These are phyloP conservation scores for Eilema sororculum DNA, from an alignment of 2,888 invertebrate species.

Conservation along the genomic window DNA sequence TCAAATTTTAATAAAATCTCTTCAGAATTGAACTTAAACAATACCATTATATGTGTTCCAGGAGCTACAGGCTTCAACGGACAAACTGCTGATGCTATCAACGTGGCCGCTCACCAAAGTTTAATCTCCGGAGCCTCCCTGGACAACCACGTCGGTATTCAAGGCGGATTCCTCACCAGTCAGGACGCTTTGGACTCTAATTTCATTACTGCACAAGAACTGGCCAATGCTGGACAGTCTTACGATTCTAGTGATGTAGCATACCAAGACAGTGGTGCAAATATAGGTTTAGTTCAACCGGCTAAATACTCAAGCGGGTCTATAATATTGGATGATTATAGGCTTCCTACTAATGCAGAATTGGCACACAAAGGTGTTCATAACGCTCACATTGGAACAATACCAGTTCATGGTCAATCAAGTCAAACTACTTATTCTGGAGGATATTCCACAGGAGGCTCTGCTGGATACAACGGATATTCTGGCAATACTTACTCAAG, in stretches of 20 bases:
- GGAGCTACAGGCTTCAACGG: conserved; percentile 82
- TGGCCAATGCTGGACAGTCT: conserved; percentile 56
- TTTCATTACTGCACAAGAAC: conserved; percentile 78
- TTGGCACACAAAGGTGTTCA: conserved; percentile 41
- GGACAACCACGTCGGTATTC: conserved; percentile 80
- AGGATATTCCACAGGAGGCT: conserved; percentile 12
- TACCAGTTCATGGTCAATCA: conserved; percentile 19
- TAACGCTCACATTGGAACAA: conserved; percentile 15
- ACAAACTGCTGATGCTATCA: conserved; percentile 80
- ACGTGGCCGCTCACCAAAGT: conserved; percentile 82
- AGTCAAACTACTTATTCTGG: conserved; percentile 25
- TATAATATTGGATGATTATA: conserved; percentile 78
- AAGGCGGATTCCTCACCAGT: conserved; percentile 70
- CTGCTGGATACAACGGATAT: conserved; percentile 39
- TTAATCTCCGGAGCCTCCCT: conserved; percentile 79
- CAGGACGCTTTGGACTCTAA: conserved; percentile 73
- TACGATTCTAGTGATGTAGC: conserved; percentile 43
- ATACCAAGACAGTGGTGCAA: conserved; percentile 54
- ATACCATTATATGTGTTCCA: conserved; percentile 45
- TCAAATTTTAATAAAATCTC: neutral
- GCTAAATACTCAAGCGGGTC: conserved; percentile 79
- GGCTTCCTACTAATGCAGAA: conserved; percentile 67
- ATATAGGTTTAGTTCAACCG: conserved; percentile 70
- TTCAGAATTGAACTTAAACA: neutral
- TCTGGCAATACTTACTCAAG: conserved; percentile 18